phyloP scores from a whole-genome alignment of 2,113 vertebrate species.

The Anhinga anhinga region DNA sequence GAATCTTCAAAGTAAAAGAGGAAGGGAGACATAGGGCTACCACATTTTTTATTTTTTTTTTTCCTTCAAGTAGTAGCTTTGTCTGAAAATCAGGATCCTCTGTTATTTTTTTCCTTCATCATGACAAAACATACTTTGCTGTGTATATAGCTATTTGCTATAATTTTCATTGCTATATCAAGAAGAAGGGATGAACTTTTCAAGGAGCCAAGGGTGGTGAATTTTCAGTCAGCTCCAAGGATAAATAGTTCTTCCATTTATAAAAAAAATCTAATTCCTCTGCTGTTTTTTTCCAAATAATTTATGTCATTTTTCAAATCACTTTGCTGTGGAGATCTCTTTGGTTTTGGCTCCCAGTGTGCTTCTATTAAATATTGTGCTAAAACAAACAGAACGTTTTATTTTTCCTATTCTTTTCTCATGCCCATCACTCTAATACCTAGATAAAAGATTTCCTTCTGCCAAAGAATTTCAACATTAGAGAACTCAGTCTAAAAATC shows the following conservation, averaged over 20 bases:
- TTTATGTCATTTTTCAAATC: not conserved
- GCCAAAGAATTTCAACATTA: not conserved
- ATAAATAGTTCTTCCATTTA: not conserved
- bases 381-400: not conserved
- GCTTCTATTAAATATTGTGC: not conserved
- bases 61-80: not conserved
- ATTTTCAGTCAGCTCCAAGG: not conserved
- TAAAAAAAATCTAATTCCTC: not conserved
- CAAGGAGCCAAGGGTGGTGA: not conserved
- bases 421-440: not conserved
- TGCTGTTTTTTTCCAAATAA: not conserved
- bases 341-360: not conserved
- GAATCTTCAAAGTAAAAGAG: not conserved
- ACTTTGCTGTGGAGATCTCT: not conserved
- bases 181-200: not conserved
- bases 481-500: not conserved
- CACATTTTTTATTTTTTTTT: not conserved
- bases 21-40: not conserved
- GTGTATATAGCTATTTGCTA: not conserved
- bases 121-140: not conserved
- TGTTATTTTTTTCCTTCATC: not conserved
- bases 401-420: not conserved
- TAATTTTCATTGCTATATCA: not conserved
- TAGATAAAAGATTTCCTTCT: not conserved
- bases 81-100: not conserved